A percentile compares a stretch with the other conserved stretches of the same genome.
phyloP scores from a whole-genome alignment of 2,888 invertebrate genomes.

The Lithophane leautieri region DNA sequence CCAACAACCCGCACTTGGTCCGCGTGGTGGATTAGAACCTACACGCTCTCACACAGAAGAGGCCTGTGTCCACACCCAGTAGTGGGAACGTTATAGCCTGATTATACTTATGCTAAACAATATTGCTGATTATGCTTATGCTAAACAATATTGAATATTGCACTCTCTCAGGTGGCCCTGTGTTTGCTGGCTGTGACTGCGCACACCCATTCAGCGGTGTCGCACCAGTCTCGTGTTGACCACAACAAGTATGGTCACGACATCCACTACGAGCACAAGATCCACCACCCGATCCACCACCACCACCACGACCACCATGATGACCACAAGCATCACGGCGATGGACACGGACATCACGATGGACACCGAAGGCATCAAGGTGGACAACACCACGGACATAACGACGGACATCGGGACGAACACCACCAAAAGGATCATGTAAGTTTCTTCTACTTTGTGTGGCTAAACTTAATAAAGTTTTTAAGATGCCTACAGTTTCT shows the following conservation, averaged over 20 bases:
- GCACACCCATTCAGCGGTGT: conserved; percentile 74
- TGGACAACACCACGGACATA: conserved; percentile 36
- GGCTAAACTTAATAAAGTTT: neutral
- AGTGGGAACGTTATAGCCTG: too few species aligned
- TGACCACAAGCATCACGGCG: conserved; percentile 49
- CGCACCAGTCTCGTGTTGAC: conserved; percentile 75
- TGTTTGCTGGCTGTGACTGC: conserved; percentile 73
- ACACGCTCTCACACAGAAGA: too few species aligned
- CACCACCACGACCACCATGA: conserved; percentile 40
- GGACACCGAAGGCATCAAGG: conserved; percentile 42
- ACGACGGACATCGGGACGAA: conserved; percentile 52
- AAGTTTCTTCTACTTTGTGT: conserved; percentile 38
- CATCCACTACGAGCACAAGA: conserved; percentile 62
- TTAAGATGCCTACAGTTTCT: neutral
- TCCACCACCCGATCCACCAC: conserved; percentile 63
- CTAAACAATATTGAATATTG: neutral
- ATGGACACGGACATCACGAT: conserved; percentile 46
- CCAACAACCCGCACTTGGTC: too few species aligned
- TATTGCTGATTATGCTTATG: too few species aligned
- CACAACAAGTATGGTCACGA: conserved; percentile 65
- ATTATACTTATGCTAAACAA: neutral
- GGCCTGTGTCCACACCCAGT: too few species aligned
- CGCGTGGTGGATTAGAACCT: too few species aligned
- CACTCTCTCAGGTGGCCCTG: conserved; percentile 70
- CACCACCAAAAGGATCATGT: conserved; percentile 68